phyloP scores from a whole-genome alignment of 2,888 invertebrate genomes.

The Tachina grossa region DNA sequence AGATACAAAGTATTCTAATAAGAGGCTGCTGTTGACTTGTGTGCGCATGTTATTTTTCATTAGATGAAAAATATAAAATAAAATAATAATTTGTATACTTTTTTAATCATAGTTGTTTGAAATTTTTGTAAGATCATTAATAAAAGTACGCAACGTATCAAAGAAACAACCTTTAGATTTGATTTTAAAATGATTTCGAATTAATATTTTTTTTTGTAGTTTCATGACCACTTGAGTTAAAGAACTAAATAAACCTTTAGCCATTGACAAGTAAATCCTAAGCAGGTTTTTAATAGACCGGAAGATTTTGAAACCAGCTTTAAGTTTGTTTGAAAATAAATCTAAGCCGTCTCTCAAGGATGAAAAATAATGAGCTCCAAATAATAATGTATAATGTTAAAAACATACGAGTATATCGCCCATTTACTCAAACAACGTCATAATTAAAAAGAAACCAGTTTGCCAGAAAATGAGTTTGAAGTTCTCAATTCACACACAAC shows the following conservation, averaged over 20 bases:
- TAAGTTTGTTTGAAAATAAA: constrained; percentile 23
- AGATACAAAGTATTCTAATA: background rate
- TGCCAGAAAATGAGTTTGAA: no score
- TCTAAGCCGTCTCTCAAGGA: background rate
- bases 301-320: constrained; percentile 37
- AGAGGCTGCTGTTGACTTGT: background rate
- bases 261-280: background rate
- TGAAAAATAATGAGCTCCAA: no score
- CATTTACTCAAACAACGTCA: no score
- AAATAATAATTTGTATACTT: background rate
- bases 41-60: background rate
- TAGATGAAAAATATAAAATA: background rate
- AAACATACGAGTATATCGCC: no score
- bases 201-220: constrained; percentile 6
- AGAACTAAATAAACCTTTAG: background rate
- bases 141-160: background rate
- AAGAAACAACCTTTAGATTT: constrained; percentile 2
- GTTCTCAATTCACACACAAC: no score
- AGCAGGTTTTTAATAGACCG: constrained; percentile 39
- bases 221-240: background rate
- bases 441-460: no score
- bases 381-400: no score
- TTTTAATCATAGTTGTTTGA: background rate
- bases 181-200: constrained; percentile 10
- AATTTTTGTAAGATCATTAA: background rate